Evolutionary conservation across 2,797 vertebrate species (phyloP).

Genomic region (Tarsius wallacei): DNA sequence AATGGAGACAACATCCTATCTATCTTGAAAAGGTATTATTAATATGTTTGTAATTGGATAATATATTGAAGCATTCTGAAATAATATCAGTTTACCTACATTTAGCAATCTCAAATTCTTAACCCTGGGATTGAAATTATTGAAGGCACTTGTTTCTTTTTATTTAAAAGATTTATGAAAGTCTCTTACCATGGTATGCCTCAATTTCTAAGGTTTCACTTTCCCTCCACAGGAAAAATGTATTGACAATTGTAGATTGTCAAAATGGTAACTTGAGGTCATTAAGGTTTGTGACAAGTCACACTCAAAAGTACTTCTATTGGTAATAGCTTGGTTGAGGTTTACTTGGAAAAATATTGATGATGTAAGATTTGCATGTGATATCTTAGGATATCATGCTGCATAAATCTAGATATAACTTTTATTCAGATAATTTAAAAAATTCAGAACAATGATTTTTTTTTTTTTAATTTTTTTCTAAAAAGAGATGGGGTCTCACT

Average conservation of each 20-base stretch:
- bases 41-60: slow-evolving; percentile 53
- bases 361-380: slow-evolving; percentile 67
- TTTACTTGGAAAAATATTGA: slow-evolving; percentile 56
- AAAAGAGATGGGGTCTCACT: too few relatives aligned
- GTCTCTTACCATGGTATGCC: neutral
- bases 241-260: slow-evolving; percentile 55
- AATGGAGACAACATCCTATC: slow-evolving; percentile 10
- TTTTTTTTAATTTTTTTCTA: too few relatives aligned
- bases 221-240: slow-evolving; percentile 58
- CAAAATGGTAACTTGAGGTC: slow-evolving; percentile 63
- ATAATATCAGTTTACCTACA: slow-evolving; percentile 55
- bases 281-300: slow-evolving; percentile 64
- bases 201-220: slow-evolving; percentile 56
- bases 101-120: slow-evolving; percentile 67
- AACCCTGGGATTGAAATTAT: slow-evolving; percentile 62
- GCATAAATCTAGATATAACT: slow-evolving; percentile 17
- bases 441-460: neutral
- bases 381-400: slow-evolving; percentile 35
- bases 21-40: neutral
- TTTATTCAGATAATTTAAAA: slow-evolving; percentile 50
- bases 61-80: slow-evolving; percentile 49
- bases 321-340: slow-evolving; percentile 62
- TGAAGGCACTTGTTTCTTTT: slow-evolving; percentile 81
- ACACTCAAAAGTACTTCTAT: slow-evolving; percentile 41
- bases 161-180: slow-evolving; percentile 53